Percentiles rank a stretch among this genome's conserved stretches.
Conservation (phyloP, 92 coral and sea anemone genomes). For the Epizoanthus fatuus region DNA sequence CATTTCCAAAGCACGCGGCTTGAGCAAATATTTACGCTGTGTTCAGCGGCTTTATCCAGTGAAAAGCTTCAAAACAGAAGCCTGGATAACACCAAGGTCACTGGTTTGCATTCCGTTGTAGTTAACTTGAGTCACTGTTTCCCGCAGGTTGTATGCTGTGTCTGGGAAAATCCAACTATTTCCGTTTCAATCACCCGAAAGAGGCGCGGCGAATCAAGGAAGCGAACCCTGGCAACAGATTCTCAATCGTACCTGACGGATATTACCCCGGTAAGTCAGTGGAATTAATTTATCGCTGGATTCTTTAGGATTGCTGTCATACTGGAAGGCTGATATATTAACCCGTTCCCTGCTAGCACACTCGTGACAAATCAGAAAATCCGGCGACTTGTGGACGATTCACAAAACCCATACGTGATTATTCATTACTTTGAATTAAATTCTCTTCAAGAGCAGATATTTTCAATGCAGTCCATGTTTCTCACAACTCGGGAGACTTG, state of each 20-base stretch:
- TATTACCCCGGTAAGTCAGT: slow-evolving; percentile 89
- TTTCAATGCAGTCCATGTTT: no score
- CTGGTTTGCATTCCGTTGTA: slow-evolving; percentile 10
- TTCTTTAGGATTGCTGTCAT: no score
- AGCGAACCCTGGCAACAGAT: slow-evolving; percentile 96
- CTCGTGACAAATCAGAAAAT: background rate
- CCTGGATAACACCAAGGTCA: background rate
- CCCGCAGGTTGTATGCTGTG: slow-evolving; percentile 96
- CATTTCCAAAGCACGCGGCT: background rate
- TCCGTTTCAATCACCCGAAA: slow-evolving; percentile 98
- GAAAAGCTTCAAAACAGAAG: slow-evolving; percentile 6
- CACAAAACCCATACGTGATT: background rate
- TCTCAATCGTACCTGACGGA: slow-evolving; percentile 97
- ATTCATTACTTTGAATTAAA: background rate
- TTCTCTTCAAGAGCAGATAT: no score
- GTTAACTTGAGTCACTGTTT: background rate
- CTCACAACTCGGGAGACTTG: no score
- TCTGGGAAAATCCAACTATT: slow-evolving; percentile 98
- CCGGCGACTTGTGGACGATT: background rate
- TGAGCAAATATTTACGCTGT: slow-evolving; percentile 20
- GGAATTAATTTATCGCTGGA: background rate
- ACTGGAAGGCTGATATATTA: no score
- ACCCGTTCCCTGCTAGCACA: no score
- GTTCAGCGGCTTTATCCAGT: background rate
- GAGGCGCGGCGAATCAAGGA: slow-evolving; percentile 98